These are phyloP conservation scores for Scolopax mira DNA, from an alignment of 2,113 vertebrate species.

Conservation along the genomic window DNA sequence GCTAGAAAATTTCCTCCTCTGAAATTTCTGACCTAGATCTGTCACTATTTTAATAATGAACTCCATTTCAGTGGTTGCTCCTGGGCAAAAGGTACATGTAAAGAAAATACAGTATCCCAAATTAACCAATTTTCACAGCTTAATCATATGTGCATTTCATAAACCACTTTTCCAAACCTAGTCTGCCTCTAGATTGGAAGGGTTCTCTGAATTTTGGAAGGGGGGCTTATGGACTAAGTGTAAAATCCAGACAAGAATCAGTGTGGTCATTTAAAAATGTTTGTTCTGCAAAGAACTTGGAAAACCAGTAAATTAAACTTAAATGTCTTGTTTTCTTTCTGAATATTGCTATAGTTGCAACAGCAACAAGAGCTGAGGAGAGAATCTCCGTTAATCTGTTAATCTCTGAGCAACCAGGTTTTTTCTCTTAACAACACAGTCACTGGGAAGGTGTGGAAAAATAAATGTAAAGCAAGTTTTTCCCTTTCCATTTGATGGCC, in stretches of 20 bases:
- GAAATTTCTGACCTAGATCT: neutral
- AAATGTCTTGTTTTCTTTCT: neutral
- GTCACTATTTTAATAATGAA: neutral
- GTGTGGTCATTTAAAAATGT: neutral
- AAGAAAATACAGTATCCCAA: neutral
- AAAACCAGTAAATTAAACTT: neutral
- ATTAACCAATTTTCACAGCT: neutral
- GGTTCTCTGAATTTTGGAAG: neutral
- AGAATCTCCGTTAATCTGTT: too few species aligned
- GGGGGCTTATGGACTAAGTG: neutral
- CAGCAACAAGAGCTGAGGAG: neutral
- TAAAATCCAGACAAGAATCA: neutral
- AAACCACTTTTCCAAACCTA: neutral
- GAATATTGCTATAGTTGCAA: neutral
- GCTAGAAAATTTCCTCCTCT: neutral
- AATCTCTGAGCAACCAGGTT: neutral
- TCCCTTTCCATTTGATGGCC: neutral
- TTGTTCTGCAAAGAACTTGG: neutral
- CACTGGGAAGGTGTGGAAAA: neutral
- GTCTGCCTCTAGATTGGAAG: neutral
- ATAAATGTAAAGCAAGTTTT: neutral
- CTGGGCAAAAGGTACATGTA: neutral
- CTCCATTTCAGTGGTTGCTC: neutral
- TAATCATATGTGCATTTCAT: neutral
- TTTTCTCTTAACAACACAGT: neutral